Base-by-base conservation (phyloP, 2,113 vertebrate genomes). In the Enhydra lutris region DNA sequence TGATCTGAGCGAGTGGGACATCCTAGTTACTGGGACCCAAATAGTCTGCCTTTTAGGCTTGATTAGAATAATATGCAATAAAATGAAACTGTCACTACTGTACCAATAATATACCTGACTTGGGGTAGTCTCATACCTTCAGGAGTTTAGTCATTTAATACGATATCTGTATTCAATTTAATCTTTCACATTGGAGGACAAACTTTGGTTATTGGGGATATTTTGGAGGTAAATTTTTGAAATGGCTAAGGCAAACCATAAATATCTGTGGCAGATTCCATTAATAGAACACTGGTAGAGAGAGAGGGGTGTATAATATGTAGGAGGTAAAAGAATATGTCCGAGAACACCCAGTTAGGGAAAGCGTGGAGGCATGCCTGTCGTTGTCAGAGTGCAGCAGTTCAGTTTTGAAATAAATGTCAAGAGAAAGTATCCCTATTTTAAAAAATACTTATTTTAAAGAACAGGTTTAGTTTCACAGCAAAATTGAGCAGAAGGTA, bases 151-250 rank as follows among this genome's bases (percentile, higher is more conserved):
- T 92, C 69, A 92, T 67, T 81, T 94, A 83, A 67, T 47, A 23
- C 34, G 26, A 67, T 50, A 69, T 13, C 36, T 93, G 23, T 82
- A 31, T 87, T 93, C 50, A 83, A 45, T 79, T 92, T 97, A 47
- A 80, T 76, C 55, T 93, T 96, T 96, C 47, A 69, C 29, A 74
- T 20, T 81, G 65, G 23, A 82, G 29, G 59, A 74, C 47, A 74
- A 39, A 82, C 8, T 71, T 78, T n/a, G 23, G 23, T 82, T 61
- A 50, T 89, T 92, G 80, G n/a, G 61, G 59, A 17, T 87, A 65
- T 61, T 89, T 91, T 80, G 61, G 12, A 92, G 57, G 42, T 69
- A 83, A 63, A 84, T 67, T 95, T 91, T 97, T 69, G 67, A 39
- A 95, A 84, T 94, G 55, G 15, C 55, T 78, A 55, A 89, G 36